Evolutionary conservation across 2,888 invertebrate genomes (phyloP), one percentile per base, ranked within the genome.

Genomic region (Ochropleura leucogaster): DNA sequence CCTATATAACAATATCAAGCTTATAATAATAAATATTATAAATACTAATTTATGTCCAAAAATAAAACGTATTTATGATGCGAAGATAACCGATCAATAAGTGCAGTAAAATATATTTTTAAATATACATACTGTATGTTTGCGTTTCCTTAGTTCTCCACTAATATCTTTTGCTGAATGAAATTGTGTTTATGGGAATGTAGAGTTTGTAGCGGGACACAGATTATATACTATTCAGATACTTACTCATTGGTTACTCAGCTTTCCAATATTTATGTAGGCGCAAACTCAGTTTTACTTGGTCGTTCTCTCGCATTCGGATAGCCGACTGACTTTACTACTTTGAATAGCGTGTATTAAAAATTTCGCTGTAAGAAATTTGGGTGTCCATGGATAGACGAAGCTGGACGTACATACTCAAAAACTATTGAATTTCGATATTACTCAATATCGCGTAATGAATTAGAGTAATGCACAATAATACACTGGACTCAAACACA

Each of bases 81-180:
- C 42, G 18, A 53, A 47, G 6, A 77, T 72, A 69, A 55, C 60
- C n/a, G 53, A 74, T 74, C 55, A 60, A 67, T 68, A 64, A 42
- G 55, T 69, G 67, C 80, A 71, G 75, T 72, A 60, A 84, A 73
- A 72, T 76, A 76, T 74, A 84, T 69, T 20, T 83, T 66, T 42
- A n/a, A 74, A 60, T 80, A 76, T 70, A 72, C 55, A 30, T 72
- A 68, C 72, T 80, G 70, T 80, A 66, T 72, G 47, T 80, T 74
- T 78, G 80, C 16, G 80, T 85, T 67, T 68, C 64, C 12, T 10
- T 84, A 67, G 44, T 65, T 14, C 53, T 73, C 67, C 10, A 84
- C 72, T 77, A 81, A 71, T 77, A 62, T 77, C 49, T 73, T 67
- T 6, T 68, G 30, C 0, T 73, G 6, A 63, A 65, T 65, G 10